Percentiles rank a stretch among this genome's conserved stretches.
Evolutionary conservation across 2,797 vertebrate species (phyloP).

Genomic region (Lutjanus campechanus): DNA sequence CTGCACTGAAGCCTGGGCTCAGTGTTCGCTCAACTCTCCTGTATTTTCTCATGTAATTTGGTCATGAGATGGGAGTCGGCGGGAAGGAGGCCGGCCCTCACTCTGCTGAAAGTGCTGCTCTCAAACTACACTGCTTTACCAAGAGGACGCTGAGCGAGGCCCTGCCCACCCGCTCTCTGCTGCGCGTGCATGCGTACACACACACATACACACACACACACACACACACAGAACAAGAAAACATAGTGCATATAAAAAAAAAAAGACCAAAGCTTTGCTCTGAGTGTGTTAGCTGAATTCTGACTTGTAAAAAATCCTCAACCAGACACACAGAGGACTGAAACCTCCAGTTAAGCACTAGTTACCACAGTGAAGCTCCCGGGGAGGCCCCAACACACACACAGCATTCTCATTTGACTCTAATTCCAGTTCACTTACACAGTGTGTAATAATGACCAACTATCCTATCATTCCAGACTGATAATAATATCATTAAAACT

Average conservation of each 20-base stretch:
- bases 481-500: conserved; percentile 11
- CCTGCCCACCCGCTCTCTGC: conserved; percentile 56
- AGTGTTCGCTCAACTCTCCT: conserved; percentile 12
- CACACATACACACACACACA: conserved; percentile 22
- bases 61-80: conserved; percentile 57
- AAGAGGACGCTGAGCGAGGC: conserved; percentile 63
- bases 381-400: not conserved
- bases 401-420: not conserved
- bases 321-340: not conserved
- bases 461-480: conserved; percentile 3
- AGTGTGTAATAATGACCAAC: conserved; percentile 2
- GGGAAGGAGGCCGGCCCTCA: conserved; percentile 61
- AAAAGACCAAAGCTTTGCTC: not conserved
- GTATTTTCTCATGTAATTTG: conserved; percentile 44
- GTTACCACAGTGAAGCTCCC: not conserved
- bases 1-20: conserved; percentile 1
- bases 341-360: not conserved
- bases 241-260: not conserved
- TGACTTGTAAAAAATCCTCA: conserved; percentile 1
- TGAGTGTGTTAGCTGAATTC: not conserved
- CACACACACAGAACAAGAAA: not conserved
- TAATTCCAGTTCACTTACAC: conserved; percentile 4
- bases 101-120: conserved; percentile 82
- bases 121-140: conserved; percentile 82
- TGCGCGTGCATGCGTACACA: not conserved